Conservation (phyloP, 2,888 invertebrate species). For the Suillia variegata region DNA sequence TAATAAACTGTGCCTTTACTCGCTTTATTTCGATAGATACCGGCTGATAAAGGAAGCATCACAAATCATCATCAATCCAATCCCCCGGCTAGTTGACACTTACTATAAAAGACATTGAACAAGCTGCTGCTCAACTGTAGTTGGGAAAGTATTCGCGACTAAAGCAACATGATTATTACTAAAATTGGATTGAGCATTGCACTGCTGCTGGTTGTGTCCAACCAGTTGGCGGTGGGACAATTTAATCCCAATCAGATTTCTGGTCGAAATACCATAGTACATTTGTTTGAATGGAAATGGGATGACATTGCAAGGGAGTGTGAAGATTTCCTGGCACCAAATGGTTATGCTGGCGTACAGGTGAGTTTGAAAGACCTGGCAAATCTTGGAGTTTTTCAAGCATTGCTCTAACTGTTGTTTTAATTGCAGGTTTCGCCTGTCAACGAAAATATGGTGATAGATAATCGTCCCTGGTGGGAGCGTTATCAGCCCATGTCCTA, state of each 20-base stretch:
- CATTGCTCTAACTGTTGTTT: no score
- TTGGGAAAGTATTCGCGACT: no score
- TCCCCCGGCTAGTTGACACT: not conserved
- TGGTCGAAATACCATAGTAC: constrained; percentile 70
- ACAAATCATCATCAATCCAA: not conserved
- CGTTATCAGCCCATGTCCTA: constrained; percentile 84
- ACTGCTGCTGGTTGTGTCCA: not conserved
- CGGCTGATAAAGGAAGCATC: no score
- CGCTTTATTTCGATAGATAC: no score
- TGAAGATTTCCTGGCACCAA: constrained; percentile 74
- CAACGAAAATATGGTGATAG: constrained; percentile 70
- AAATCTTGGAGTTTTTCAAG: not conserved
- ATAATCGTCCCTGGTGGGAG: constrained; percentile 79
- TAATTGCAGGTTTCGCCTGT: constrained; percentile 67
- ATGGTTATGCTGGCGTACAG: constrained; percentile 75
- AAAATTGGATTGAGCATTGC: not conserved
- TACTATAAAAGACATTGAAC: not conserved
- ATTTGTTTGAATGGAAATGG: constrained; percentile 83
- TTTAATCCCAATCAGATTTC: constrained; percentile 34
- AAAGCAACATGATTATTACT: not conserved
- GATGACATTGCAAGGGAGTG: constrained; percentile 78
- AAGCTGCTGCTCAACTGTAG: not conserved
- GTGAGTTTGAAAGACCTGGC: constrained; percentile 61
- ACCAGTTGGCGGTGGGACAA: not conserved
- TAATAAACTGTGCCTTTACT: no score